Evolutionary conservation across 2,797 vertebrate species (phyloP).

Genomic region (Nothura maculosa): DNA sequence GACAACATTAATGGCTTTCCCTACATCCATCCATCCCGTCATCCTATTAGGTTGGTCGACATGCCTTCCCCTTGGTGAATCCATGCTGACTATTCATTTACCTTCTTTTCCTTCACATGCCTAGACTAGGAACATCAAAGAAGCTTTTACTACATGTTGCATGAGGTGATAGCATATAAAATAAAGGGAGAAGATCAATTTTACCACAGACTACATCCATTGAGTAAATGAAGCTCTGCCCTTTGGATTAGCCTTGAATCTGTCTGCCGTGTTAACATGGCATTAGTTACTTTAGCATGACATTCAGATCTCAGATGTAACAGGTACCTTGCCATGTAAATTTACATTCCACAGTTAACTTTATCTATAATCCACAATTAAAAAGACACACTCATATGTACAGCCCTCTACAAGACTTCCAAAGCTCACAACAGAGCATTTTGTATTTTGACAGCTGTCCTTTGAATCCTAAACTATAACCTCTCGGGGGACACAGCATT

Average conservation of each 20-base stretch:
- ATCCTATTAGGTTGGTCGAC: too few species aligned
- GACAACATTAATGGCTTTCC: too few species aligned
- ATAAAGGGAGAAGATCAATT: background rate
- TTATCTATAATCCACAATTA: background rate
- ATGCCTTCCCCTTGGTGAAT: too few species aligned
- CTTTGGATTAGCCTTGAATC: background rate
- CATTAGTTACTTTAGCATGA: background rate
- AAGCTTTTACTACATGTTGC: background rate
- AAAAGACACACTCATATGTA: background rate
- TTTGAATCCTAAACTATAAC: constrained; percentile 48
- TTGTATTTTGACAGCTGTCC: constrained; percentile 80
- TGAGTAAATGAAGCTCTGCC: background rate
- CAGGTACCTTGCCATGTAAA: background rate
- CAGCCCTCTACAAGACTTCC: constrained; percentile 21
- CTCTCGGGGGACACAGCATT: constrained; percentile 62
- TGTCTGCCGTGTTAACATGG: background rate
- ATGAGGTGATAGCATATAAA: background rate
- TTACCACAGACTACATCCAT: background rate
- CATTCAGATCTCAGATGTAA: background rate
- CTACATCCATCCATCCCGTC: too few species aligned
- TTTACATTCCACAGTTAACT: constrained; percentile 16
- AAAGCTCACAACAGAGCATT: constrained; percentile 32
- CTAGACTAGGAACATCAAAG: background rate
- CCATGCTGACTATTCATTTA: too few species aligned
- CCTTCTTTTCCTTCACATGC: too few species aligned